Evolutionary conservation across 2,113 vertebrate species (phyloP), one percentile per base, ranked within the genome.

Genomic region (Bubo bubo): DNA sequence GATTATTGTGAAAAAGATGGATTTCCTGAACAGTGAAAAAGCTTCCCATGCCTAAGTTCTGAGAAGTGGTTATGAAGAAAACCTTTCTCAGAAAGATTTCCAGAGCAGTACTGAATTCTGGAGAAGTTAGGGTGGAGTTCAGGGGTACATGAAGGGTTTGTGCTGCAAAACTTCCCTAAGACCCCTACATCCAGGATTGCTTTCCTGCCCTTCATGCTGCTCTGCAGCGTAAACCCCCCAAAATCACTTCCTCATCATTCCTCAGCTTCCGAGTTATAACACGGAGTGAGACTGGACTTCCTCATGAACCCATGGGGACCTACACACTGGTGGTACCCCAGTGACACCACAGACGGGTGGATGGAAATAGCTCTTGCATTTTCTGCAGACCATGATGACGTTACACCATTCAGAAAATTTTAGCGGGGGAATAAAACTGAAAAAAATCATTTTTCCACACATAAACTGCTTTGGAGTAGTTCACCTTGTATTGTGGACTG

Each of bases 91-190:
- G 76, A 71, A 80, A 67, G 52, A 64, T 56, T 76, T 73, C 62
- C 64, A 28, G 70, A 76, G 68, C 16, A 81, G 18, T 58, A 45
- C 8, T 2, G 22, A 8, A 5, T 68, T 59, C 35, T 32, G 50
- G 45, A 70, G 39, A 74, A 85, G n/a, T 6, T 24, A 47, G 12
- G 14, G 19, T 49, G 23, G n/a, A 68, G 32, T 24, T 76, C 49
- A 13, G 2, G 8, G 22, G 5, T 9, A 24, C 0, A 0, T 16
- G 39, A 66, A 50, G 12, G 4, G 34, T 59, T 49, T 64, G 14
- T 76, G 26, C 32, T 24, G 28, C 6, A 52, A 58, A 59, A 47
- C 32, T 16, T 64, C 41, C 30, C 6, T 39, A 75, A 35, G 5
- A 8, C 10, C 14, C 15, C 14, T 30, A 62, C 87, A 72, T 9